Conservation (phyloP, 2,888 invertebrate species). For the Diaperis boleti region DNA sequence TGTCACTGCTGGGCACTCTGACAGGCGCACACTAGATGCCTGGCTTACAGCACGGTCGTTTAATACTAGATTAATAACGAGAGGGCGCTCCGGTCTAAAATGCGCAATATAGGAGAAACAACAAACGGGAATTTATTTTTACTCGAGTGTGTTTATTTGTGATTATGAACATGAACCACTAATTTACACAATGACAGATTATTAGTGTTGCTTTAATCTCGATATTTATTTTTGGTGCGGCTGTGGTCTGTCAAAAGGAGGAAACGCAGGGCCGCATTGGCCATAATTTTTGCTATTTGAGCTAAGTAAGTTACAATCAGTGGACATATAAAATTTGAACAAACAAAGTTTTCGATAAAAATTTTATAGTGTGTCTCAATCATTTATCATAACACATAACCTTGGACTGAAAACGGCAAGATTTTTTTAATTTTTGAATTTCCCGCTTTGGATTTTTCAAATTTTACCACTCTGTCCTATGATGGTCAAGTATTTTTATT, state of each 20-base stretch:
- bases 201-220: slow-evolving; percentile 15
- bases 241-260: not conserved
- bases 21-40: slow-evolving; percentile 62
- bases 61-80: too few relatives aligned
- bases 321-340: too few relatives aligned
- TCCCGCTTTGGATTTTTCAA: too few relatives aligned
- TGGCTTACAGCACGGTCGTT: slow-evolving; percentile 65
- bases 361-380: too few relatives aligned
- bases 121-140: slow-evolving; percentile 32
- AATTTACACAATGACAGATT: slow-evolving; percentile 32
- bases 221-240: not conserved
- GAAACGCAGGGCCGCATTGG: slow-evolving; percentile 4
- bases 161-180: slow-evolving; percentile 15
- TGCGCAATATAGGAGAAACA: slow-evolving; percentile 38
- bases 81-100: slow-evolving; percentile 64
- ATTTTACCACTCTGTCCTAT: too few relatives aligned
- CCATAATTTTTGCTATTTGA: too few relatives aligned
- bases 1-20: slow-evolving; percentile 46
- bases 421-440: too few relatives aligned
- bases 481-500: too few relatives aligned
- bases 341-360: too few relatives aligned
- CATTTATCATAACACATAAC: too few relatives aligned
- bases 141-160: slow-evolving; percentile 19
- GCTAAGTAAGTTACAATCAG: too few relatives aligned
- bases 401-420: too few relatives aligned